phyloP scores from a whole-genome alignment of 2,888 invertebrate genomes.

The Noctua janthina region DNA sequence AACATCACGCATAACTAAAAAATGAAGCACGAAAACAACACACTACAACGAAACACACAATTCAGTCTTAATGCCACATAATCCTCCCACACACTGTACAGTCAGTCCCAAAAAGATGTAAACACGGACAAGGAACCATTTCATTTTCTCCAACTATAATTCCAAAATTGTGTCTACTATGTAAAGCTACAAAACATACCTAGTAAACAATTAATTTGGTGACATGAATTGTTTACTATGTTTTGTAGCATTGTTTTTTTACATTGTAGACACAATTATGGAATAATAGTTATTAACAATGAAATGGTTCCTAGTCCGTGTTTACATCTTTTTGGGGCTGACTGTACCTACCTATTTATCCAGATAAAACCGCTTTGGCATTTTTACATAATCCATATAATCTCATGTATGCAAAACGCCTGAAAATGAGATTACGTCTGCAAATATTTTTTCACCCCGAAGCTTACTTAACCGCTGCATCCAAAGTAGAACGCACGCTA shows the following conservation, averaged over 20 bases:
- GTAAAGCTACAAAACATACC: too few relatives aligned
- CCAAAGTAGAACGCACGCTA: slow-evolving; percentile 21
- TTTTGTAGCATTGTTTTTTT: too few relatives aligned
- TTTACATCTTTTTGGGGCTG: too few relatives aligned
- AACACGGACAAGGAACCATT: too few relatives aligned
- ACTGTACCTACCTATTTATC: not conserved
- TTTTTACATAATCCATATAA: slow-evolving; percentile 14
- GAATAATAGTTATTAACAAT: too few relatives aligned
- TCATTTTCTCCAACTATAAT: too few relatives aligned
- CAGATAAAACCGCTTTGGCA: not conserved
- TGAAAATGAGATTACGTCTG: not conserved
- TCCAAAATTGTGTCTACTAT: too few relatives aligned
- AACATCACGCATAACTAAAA: not conserved
- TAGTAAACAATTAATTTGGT: too few relatives aligned
- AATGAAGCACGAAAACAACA: not conserved
- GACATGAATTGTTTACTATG: too few relatives aligned
- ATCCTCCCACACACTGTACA: not conserved
- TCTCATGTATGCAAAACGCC: not conserved
- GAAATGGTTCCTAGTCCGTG: too few relatives aligned
- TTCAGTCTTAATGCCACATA: not conserved
- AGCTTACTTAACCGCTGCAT: slow-evolving; percentile 4
- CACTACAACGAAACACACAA: not conserved
- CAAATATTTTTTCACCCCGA: slow-evolving; percentile 2
- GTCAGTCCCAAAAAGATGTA: too few relatives aligned
- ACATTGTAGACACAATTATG: too few relatives aligned